phyloP scores from a whole-genome alignment of 2,888 invertebrate genomes.

The Periphyllus acericola region DNA sequence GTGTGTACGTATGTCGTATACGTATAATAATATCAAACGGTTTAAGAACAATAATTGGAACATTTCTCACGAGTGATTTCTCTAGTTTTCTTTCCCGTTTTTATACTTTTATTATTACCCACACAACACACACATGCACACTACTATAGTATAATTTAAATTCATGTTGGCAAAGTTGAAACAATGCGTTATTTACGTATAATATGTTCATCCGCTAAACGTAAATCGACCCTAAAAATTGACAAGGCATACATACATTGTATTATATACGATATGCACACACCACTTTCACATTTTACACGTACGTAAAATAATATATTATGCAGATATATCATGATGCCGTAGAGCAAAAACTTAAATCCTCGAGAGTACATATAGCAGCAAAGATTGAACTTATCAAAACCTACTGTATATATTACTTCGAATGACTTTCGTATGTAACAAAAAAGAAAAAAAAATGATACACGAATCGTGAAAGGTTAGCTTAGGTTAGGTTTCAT shows the following conservation, averaged over 20 bases:
- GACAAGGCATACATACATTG: not conserved
- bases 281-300: slow-evolving; percentile 23
- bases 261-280: too few species aligned
- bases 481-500: not conserved
- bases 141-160: not conserved
- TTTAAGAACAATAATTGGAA: not conserved
- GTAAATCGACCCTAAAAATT: slow-evolving; percentile 22
- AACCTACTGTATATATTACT: not conserved
- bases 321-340: not conserved
- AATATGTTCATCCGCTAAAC: not conserved
- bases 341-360: not conserved
- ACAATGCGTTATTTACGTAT: slow-evolving; percentile 23
- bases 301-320: not conserved
- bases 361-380: not conserved
- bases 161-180: not conserved
- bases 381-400: slow-evolving; percentile 9
- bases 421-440: slow-evolving; percentile 1
- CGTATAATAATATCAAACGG: not conserved
- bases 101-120: not conserved
- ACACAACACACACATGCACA: too few species aligned
- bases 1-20: not conserved
- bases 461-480: slow-evolving; percentile 28
- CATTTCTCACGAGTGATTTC: slow-evolving; percentile 43
- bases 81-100: slow-evolving; percentile 12
- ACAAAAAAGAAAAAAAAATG: not conserved